phyloP scores from a whole-genome alignment of 2,113 vertebrate species.

The Tyto alba region DNA sequence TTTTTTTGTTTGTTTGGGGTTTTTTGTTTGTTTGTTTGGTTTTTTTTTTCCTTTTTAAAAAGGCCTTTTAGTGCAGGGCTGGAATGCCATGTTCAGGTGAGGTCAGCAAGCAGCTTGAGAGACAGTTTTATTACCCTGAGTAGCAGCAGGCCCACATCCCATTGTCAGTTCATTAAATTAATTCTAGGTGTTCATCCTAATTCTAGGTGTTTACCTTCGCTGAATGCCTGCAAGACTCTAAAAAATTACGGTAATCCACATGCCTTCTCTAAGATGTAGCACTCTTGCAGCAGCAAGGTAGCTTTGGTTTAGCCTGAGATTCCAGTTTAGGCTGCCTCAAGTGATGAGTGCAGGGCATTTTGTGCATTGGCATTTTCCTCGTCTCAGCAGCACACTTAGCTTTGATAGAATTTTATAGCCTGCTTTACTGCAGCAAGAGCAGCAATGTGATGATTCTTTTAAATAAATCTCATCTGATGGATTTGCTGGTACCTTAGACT shows the following conservation, averaged over 20 bases:
- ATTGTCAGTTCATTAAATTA: not conserved
- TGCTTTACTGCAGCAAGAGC: not conserved
- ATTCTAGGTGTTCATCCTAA: not conserved
- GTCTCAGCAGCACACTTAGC: not conserved
- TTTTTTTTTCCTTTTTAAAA: no score
- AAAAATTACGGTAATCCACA: not conserved
- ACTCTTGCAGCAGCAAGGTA: not conserved
- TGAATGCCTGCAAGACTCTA: not conserved
- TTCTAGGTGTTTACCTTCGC: not conserved
- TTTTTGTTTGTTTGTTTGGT: no score
- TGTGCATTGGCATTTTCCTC: not conserved
- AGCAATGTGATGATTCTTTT: not conserved
- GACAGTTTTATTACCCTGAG: not conserved
- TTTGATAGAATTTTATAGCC: not conserved
- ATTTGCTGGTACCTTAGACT: not conserved
- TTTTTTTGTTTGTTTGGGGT: no score
- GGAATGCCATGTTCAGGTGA: not conserved
- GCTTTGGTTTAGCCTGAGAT: not conserved
- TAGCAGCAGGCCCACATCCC: not conserved
- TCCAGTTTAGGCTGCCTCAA: not conserved
- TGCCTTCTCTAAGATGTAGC: not conserved
- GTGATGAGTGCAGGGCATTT: not conserved
- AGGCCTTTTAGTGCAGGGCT: not conserved
- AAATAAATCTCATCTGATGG: not conserved
- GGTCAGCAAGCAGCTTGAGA: not conserved